A percentile compares a stretch with the other conserved stretches of the same genome.
Evolutionary conservation across 2,888 invertebrate species (phyloP).

Genomic region (Amaurobius ferox): DNA sequence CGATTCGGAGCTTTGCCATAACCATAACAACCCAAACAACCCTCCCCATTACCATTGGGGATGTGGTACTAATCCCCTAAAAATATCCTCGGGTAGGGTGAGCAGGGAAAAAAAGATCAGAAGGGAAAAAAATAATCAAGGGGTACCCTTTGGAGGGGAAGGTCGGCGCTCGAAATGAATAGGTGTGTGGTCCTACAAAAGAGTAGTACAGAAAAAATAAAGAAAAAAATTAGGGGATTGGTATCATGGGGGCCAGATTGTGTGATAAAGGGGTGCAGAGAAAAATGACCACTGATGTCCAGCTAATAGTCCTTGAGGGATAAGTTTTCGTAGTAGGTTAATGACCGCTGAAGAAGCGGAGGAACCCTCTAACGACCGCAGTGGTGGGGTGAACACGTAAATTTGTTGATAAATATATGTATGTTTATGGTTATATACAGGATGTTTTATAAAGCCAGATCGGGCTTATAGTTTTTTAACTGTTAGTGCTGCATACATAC

Average conservation of each 20-base stretch:
- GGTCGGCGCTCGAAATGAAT: not conserved
- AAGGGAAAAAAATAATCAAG: not conserved
- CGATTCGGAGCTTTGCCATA: not conserved
- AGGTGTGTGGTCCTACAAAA: not conserved
- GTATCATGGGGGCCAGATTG: not conserved
- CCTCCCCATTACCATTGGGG: not conserved
- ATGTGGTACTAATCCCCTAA: slow-evolving; percentile 2
- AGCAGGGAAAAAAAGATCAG: not conserved
- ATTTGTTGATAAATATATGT: too few species aligned
- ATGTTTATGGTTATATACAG: too few species aligned
- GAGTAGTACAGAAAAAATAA: not conserved
- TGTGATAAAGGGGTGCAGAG: slow-evolving; percentile 52
- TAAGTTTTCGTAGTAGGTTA: slow-evolving; percentile 10
- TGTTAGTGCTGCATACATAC: too few species aligned
- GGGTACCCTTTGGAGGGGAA: not conserved
- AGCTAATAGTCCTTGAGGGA: slow-evolving; percentile 33
- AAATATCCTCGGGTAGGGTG: slow-evolving; percentile 2
- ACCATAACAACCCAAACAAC: not conserved
- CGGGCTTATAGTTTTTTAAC: too few species aligned
- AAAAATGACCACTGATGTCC: slow-evolving; percentile 58
- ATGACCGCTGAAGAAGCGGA: not conserved
- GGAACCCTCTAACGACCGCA: too few species aligned
- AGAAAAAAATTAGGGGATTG: not conserved
- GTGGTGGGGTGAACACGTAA: too few species aligned
- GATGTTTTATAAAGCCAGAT: too few species aligned